Evolutionary conservation across 2,113 vertebrate species (phyloP), one percentile per base, ranked within the genome.

Genomic region (Strix uralensis): DNA sequence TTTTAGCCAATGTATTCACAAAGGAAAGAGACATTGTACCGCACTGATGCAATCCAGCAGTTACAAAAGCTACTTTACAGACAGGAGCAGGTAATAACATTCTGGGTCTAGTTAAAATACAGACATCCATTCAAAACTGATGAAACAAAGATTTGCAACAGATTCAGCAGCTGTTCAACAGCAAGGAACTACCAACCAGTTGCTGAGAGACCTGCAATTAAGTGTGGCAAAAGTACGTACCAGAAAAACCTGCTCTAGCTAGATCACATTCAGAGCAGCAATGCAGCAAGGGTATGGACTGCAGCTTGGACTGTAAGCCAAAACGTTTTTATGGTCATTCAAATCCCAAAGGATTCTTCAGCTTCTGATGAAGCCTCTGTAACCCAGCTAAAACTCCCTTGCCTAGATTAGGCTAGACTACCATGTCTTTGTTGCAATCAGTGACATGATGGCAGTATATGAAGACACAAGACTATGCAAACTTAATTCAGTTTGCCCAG

Each of bases 61-160:
- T 61, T 84, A 70, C 36, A 69, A 59, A 75, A 90, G 47, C 44
- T 54, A n/a, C 47, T 88, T 84, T 67, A 78, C 21, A 79, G 69
- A 71, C 40, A 63, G 72, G 38, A 86, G 83, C 16, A 81, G 44
- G 80, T 57, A 87, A 87, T 58, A 58, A 85, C 9, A 54, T 55
- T 58, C 49, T 58, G 63, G 30, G 10, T 70, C 83, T 67, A 88
- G 52, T 73, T 88, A 82, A 94, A 87, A 87, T 30, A 87, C 30
- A 90, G 46, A 40, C 32, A 85, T 44, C 27, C 40, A 70, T 73
- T 92, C 84, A 91, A 67, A 94, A 73, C 14, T 58, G 54, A 57
- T 26, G 27, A 81, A 81, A 94, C 20, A 70, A 84, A 84, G 73
- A 34, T 22, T 42, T 52, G 25, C 44, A 79, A 49, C 54, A 72